phyloP scores from a whole-genome alignment of 2,797 vertebrate species.

The Coregonus suidteri region DNA sequence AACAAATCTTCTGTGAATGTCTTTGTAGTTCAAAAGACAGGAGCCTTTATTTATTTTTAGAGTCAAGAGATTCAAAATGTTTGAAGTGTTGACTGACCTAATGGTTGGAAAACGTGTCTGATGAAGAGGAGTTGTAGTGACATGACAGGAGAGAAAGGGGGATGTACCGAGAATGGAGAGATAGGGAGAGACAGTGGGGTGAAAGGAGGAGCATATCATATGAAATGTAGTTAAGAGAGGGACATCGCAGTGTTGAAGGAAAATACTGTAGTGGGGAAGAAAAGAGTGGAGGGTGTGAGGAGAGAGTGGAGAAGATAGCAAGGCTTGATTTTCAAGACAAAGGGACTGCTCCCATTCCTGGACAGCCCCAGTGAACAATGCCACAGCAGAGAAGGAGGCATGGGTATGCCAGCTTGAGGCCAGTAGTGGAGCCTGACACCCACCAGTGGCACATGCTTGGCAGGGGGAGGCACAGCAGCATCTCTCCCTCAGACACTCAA shows the following conservation, averaged over 20 bases:
- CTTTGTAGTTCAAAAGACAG: slow-evolving; percentile 71
- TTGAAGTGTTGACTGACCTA: slow-evolving; percentile 69
- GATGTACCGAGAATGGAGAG: slow-evolving; percentile 35
- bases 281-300: background rate
- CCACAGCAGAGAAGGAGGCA: slow-evolving; percentile 73
- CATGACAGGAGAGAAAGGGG: slow-evolving; percentile 39
- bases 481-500: slow-evolving; percentile 69
- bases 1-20: slow-evolving; percentile 64
- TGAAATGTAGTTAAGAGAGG: too few relatives aligned
- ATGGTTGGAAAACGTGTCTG: slow-evolving; percentile 63
- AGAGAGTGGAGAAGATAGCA: background rate
- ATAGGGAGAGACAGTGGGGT: slow-evolving; percentile 52
- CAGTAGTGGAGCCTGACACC: slow-evolving; percentile 52
- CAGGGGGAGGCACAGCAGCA: slow-evolving; percentile 46
- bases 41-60: slow-evolving; percentile 63
- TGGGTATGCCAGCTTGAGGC: slow-evolving; percentile 57
- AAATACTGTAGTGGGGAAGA: too few relatives aligned
- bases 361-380: slow-evolving; percentile 63
- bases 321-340: slow-evolving; percentile 54
- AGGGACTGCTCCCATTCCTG: slow-evolving; percentile 63
- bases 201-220: slow-evolving; percentile 14
- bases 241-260: too few relatives aligned
- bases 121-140: slow-evolving; percentile 29
- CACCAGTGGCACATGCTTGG: slow-evolving; percentile 36
- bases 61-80: slow-evolving; percentile 60